Base-by-base conservation (phyloP, 2,888 invertebrate species). In the Muschampia staudingeri region DNA sequence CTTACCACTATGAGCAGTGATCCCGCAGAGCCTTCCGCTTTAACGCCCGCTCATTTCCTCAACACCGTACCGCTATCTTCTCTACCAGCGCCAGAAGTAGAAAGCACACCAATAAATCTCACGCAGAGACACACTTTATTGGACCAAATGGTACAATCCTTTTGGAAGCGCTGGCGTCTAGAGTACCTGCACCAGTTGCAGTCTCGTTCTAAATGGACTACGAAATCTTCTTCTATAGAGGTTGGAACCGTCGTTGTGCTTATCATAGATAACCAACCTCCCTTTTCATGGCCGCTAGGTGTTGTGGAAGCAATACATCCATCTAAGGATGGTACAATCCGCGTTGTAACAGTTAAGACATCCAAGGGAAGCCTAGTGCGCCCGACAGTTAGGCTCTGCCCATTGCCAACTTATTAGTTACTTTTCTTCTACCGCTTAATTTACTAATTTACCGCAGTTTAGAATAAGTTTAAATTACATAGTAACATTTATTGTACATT, bases 111-210 rank as follows among this genome's bases (percentile, higher is more conserved):
- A 11, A 4, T 25, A n/a, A 61, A 61, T 61, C 61, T 61, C 11
- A 25, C 6, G 9, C 2, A 61, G n/a, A 25, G 61, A 61, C 61
- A 61, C 61, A 11, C 61, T 25, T 30, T 61, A 30, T 61, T 61
- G 9, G 61, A 61, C 61, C 25, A 61, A 4, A 25, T 61, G 61
- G 61, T 61, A 25, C 61, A 61, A 12, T 61, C 61, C 3, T 61
- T 61, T 25, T 61, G 61, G 61, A 25, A 61, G 25, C 61, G 61
- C 11, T 61, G 61, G 61, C 25, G 61, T 11, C 11, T 25, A 12
- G 25, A 61, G 11, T 61, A 61, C 25, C n/a, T 61, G 61, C 61
- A 61, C 61, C 61, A 61, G 61, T 25, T 61, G 25, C 61, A 61
- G 7, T 25, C 61, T 61, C 61, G 61, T 25, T 25, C 61, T 25